These are phyloP conservation scores for Chrysolina haemoptera DNA, from an alignment of 2,888 invertebrate genomes.

Conservation along the genomic window DNA sequence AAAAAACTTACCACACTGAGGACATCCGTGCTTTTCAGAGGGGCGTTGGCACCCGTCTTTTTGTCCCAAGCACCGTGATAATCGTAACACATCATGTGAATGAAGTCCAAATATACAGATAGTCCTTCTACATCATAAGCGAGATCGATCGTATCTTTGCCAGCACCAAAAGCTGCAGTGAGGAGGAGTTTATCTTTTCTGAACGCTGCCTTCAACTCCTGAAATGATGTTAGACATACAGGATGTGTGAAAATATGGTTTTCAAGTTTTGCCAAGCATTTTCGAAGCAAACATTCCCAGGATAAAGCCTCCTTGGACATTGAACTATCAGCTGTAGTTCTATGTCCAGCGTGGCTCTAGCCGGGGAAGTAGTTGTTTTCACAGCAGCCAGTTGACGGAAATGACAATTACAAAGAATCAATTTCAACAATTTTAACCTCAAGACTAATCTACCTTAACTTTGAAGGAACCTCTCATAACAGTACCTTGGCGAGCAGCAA, in stretches of 20 bases:
- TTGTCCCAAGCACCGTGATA: slow-evolving; percentile 90
- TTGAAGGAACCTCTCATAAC: not conserved
- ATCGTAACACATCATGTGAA: slow-evolving; percentile 92
- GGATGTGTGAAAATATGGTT: not conserved
- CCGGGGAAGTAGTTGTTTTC: no score
- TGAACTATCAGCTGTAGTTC: no score
- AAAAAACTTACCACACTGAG: slow-evolving; percentile 78
- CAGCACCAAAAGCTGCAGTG: slow-evolving; percentile 88
- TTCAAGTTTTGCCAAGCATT: no score
- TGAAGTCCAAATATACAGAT: slow-evolving; percentile 78
- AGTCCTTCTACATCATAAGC: slow-evolving; percentile 85
- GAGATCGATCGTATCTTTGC: slow-evolving; percentile 80
- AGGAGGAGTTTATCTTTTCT: slow-evolving; percentile 78
- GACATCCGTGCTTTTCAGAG: slow-evolving; percentile 75
- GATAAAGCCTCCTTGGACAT: no score
- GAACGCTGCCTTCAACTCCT: slow-evolving; percentile 83
- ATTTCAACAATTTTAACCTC: no score
- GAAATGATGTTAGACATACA: slow-evolving; percentile 46
- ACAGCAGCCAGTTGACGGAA: no score
- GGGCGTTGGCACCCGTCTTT: slow-evolving; percentile 84
- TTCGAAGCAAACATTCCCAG: no score
- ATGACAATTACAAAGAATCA: no score
- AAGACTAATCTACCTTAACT: no score
- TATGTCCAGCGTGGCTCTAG: no score
- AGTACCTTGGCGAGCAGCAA: slow-evolving; percentile 81